phyloP scores from a whole-genome alignment of 2,113 vertebrate species.

The Hoplias malabaricus region DNA sequence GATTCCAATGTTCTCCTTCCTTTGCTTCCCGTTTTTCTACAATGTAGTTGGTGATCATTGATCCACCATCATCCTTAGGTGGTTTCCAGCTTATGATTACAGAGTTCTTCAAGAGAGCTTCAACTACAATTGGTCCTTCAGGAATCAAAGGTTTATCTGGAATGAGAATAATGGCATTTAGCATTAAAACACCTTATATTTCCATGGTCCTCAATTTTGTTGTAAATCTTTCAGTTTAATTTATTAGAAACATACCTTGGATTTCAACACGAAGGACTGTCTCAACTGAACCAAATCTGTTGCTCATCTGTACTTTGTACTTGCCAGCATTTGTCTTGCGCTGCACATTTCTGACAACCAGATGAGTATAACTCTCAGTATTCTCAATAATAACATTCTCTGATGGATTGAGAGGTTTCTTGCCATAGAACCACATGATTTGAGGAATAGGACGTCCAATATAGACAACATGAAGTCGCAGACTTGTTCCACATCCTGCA shows the following conservation, averaged over 20 bases:
- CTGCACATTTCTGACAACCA: constrained; percentile 93
- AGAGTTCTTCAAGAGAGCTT: constrained; percentile 92
- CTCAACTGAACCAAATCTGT: constrained; percentile 87
- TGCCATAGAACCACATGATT: constrained; percentile 96
- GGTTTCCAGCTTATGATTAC: constrained; percentile 93
- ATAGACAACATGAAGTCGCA: constrained; percentile 92
- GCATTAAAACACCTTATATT: neutral
- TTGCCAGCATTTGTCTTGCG: constrained; percentile 91
- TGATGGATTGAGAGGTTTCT: constrained; percentile 89
- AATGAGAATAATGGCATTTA: constrained; percentile 35
- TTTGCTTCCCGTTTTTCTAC: constrained; percentile 96
- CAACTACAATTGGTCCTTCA: constrained; percentile 87
- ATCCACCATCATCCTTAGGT: constrained; percentile 92
- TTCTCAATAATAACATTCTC: constrained; percentile 92
- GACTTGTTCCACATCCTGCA: constrained; percentile 87
- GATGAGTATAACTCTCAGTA: constrained; percentile 94
- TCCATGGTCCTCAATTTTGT: neutral
- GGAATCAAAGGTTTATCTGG: constrained; percentile 94
- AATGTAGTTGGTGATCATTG: constrained; percentile 93
- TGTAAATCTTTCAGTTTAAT: neutral
- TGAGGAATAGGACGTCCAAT: constrained; percentile 96
- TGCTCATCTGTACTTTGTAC: constrained; percentile 97
- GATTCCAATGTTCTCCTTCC: constrained; percentile 91
- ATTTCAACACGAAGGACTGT: constrained; percentile 90
- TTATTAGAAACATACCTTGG: constrained; percentile 81